A percentile compares a stretch with the other conserved stretches of the same genome.
Conservation (phyloP, 92 coral and sea anemone genomes). For the Palythoa grandiflora region DNA sequence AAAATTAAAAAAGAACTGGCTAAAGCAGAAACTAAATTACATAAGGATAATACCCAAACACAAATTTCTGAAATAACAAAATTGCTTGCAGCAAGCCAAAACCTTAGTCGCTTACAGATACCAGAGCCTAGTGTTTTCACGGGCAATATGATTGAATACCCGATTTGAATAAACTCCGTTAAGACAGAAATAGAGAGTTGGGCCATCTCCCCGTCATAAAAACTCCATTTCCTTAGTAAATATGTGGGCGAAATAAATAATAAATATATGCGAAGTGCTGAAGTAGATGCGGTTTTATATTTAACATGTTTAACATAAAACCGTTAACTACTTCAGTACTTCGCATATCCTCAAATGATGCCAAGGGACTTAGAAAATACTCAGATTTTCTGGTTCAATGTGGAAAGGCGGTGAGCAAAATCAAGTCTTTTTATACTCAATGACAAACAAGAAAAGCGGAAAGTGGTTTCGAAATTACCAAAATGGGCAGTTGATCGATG, state of each 20-base stretch:
- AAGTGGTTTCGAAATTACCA: slow-evolving; percentile 62
- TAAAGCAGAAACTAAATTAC: slow-evolving; percentile 49
- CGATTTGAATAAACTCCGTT: slow-evolving; percentile 65
- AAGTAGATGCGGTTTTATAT: slow-evolving; percentile 64
- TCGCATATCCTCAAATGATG: slow-evolving; percentile 47
- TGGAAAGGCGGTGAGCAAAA: slow-evolving; percentile 55
- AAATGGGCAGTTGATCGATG: slow-evolving; percentile 60
- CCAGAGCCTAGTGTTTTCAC: slow-evolving; percentile 66
- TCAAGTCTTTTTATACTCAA: slow-evolving; percentile 51
- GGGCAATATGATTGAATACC: slow-evolving; percentile 69
- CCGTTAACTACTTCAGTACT: too few species aligned
- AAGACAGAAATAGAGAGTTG: slow-evolving; percentile 64
- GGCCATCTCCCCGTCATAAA: slow-evolving; percentile 52
- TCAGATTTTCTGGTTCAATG: slow-evolving; percentile 70
- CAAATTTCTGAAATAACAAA: slow-evolving; percentile 43
- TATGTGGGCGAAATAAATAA: slow-evolving; percentile 35
- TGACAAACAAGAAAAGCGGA: slow-evolving; percentile 66
- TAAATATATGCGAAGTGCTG: slow-evolving; percentile 61
- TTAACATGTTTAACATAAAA: background rate
- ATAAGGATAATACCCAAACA: slow-evolving; percentile 1
- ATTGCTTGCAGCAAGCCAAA: slow-evolving; percentile 58
- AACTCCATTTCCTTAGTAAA: slow-evolving; percentile 64
- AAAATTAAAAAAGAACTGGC: slow-evolving; percentile 47
- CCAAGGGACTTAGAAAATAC: slow-evolving; percentile 49
- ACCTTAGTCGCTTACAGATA: slow-evolving; percentile 47